Conservation (phyloP, 2,113 vertebrate species). For the Chionomys nivalis region DNA sequence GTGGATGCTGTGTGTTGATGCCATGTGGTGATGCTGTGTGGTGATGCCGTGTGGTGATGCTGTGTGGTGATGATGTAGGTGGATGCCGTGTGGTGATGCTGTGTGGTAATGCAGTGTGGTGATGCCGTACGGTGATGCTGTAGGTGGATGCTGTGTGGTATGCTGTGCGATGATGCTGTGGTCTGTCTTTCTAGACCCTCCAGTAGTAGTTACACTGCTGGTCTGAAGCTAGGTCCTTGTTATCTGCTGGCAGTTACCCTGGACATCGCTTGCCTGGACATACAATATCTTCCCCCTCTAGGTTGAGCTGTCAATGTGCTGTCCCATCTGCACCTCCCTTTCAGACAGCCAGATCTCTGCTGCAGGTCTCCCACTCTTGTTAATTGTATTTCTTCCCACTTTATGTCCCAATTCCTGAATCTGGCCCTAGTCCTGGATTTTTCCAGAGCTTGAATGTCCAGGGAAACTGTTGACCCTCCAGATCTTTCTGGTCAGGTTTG, state of each 20-base stretch:
- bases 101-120: not conserved
- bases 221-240: not conserved
- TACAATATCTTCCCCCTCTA: not conserved
- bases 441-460: not conserved
- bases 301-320: not conserved
- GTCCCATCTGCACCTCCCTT: too few species aligned
- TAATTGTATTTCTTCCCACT: not conserved
- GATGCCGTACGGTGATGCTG: not conserved
- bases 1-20: too few species aligned
- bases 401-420: not conserved
- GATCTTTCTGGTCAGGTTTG: not conserved
- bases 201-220: not conserved
- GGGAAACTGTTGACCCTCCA: not conserved
- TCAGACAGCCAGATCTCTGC: not conserved
- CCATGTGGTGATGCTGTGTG: not conserved
- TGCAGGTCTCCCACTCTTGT: not conserved
- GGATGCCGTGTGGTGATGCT: not conserved
- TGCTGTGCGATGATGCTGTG: not conserved
- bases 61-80: too few species aligned
- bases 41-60: not conserved
- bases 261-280: not conserved
- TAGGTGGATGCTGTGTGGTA: not conserved
- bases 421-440: not conserved
- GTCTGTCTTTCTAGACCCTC: not conserved
- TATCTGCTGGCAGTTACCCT: not conserved